Conservation (phyloP, 2,888 invertebrate genomes). For the Fabriciana adippe region DNA sequence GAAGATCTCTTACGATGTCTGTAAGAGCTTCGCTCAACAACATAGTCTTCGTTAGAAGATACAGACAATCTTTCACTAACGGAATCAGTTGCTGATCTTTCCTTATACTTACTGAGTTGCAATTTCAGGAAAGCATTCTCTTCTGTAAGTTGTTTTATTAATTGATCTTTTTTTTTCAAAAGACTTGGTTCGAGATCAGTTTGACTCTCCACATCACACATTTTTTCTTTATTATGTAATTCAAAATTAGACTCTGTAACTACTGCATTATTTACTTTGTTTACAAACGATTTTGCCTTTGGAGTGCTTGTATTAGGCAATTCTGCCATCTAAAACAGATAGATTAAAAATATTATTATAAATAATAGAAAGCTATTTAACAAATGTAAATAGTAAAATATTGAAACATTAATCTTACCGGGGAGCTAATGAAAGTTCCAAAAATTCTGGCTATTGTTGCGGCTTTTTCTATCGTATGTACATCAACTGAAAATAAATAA, state of each 20-base stretch:
- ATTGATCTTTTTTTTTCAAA: not conserved
- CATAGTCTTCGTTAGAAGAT: not conserved
- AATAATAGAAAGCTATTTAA: not conserved
- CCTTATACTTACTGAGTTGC: not conserved
- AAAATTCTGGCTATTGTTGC: constrained; percentile 1
- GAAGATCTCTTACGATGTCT: too few species aligned
- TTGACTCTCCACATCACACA: not conserved
- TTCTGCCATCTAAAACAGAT: not conserved
- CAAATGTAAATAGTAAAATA: not conserved
- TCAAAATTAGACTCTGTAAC: not conserved
- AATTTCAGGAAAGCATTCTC: not conserved
- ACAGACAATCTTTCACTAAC: not conserved
- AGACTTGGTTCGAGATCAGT: not conserved
- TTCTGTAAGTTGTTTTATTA: constrained; percentile 1
- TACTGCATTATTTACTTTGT: not conserved
- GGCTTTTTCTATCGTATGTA: not conserved
- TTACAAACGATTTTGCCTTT: not conserved
- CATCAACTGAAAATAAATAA: not conserved
- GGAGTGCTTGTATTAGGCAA: not conserved
- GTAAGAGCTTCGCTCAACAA: too few species aligned
- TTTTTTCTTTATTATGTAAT: not conserved
- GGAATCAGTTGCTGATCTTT: not conserved
- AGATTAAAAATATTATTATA: not conserved
- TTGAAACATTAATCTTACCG: not conserved
- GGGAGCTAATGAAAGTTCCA: constrained; percentile 7